A percentile compares a stretch with the other conserved stretches of the same genome.
Conservation (phyloP, 2,113 vertebrate species). For the Ancistrus triradiatus region DNA sequence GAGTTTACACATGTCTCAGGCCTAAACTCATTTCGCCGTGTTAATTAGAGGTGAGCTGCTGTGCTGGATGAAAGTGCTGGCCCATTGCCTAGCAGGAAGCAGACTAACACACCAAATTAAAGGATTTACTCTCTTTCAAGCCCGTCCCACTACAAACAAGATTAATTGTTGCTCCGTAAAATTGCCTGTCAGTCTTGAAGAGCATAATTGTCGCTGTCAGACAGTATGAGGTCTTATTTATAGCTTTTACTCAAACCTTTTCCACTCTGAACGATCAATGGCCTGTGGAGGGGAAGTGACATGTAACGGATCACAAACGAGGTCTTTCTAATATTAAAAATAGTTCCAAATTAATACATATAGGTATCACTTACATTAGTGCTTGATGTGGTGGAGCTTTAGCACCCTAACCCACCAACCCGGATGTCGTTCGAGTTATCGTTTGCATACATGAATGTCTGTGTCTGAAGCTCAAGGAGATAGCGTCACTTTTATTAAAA, state of each 20-base stretch:
- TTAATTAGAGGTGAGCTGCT: slow-evolving; percentile 29
- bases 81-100: slow-evolving; percentile 21
- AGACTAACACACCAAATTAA: slow-evolving; percentile 37
- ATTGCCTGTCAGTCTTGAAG: slow-evolving; percentile 35
- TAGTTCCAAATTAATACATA: no score
- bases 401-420: no score
- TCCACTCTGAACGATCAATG: slow-evolving; percentile 9
- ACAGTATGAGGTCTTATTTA: slow-evolving; percentile 26
- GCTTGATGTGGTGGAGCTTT: no score
- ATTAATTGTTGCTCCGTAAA: slow-evolving; percentile 43
- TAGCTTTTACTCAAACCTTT: slow-evolving; percentile 13
- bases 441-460: no score
- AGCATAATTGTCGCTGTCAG: slow-evolving; percentile 30
- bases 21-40: no score
- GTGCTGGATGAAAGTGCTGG: slow-evolving; percentile 24
- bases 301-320: no score
- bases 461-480: no score
- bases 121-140: slow-evolving; percentile 40
- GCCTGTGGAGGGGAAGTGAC: neutral
- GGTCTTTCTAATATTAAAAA: no score
- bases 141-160: slow-evolving; percentile 33
- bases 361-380: no score
- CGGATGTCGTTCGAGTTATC: no score
- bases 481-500: no score
- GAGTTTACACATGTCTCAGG: no score